phyloP scores from a whole-genome alignment of 2,888 invertebrate species.

The Drosophila yooni region DNA sequence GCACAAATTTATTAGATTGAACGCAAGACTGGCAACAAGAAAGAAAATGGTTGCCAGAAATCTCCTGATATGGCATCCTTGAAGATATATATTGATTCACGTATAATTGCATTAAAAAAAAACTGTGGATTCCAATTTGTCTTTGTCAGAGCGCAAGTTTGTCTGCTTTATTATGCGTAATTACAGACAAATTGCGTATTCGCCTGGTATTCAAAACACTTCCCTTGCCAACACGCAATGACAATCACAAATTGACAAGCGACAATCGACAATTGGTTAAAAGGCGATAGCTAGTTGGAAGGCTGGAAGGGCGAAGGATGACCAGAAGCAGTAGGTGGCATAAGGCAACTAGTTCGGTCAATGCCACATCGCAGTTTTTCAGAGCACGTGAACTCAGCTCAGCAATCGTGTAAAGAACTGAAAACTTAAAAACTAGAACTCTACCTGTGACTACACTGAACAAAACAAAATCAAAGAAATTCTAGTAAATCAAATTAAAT shows the following conservation, averaged over 20 bases:
- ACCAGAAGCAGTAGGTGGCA: too few species aligned
- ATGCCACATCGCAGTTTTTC: slow-evolving; percentile 19
- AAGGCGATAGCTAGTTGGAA: neutral
- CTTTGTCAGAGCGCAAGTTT: neutral
- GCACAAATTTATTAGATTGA: neutral
- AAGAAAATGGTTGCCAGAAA: neutral
- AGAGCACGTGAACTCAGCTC: neutral
- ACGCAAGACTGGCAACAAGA: neutral
- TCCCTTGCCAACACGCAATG: neutral
- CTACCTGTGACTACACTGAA: neutral
- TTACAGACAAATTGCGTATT: slow-evolving; percentile 1
- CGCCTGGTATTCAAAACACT: neutral
- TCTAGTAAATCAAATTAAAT: neutral
- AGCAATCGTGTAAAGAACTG: neutral
- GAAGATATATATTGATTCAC: neutral
- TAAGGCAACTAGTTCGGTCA: neutral
- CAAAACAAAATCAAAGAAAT: neutral
- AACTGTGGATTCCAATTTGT: neutral
- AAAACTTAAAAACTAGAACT: neutral
- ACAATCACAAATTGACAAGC: neutral
- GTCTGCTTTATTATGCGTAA: neutral
- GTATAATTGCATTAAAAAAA: neutral
- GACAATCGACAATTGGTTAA: neutral
- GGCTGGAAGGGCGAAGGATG: neutral
- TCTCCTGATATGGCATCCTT: neutral